Evolutionary conservation across 1,140 invertebrate genomes (phyloP).

Genomic region (Aphelenchoides fujianensis): DNA sequence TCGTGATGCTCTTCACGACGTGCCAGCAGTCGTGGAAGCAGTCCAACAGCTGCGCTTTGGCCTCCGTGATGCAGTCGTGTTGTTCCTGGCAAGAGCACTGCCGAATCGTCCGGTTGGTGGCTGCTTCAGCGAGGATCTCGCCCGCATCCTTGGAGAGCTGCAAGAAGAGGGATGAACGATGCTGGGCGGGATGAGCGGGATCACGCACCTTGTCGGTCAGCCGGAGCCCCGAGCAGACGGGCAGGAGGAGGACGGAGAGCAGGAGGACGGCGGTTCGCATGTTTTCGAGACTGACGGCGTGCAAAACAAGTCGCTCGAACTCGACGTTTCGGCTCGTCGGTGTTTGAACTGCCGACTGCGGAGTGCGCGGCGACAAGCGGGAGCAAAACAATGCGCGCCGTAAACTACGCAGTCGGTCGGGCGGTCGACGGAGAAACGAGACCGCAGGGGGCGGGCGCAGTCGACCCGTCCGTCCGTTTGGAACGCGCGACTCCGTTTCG

Average conservation of each 20-base stretch:
- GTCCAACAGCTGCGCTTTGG: conserved; percentile 27
- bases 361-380: no score
- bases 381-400: no score
- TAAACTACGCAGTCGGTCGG: no score
- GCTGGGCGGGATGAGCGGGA: no score
- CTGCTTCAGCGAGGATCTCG: conserved; percentile 2
- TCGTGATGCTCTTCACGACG: conserved; percentile 18
- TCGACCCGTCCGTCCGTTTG: no score
- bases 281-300: neutral
- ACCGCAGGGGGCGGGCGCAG: no score
- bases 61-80: conserved; percentile 22
- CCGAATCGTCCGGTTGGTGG: conserved; percentile 23
- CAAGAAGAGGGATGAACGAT: no score
- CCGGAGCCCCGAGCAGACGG: neutral
- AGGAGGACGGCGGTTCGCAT: neutral
- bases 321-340: neutral
- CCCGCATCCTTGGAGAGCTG: conserved; percentile 1
- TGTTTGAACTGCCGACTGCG: neutral
- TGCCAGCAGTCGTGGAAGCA: conserved; percentile 35
- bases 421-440: no score
- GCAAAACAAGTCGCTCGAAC: conserved; percentile 1
- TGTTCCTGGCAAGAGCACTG: conserved; percentile 40
- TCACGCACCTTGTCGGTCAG: conserved; percentile 7
- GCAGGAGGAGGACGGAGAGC: neutral
- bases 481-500: no score